A percentile compares a stretch with the other conserved stretches of the same genome.
phyloP scores from a whole-genome alignment of 2,888 invertebrate species.

The Erebia palarica region DNA sequence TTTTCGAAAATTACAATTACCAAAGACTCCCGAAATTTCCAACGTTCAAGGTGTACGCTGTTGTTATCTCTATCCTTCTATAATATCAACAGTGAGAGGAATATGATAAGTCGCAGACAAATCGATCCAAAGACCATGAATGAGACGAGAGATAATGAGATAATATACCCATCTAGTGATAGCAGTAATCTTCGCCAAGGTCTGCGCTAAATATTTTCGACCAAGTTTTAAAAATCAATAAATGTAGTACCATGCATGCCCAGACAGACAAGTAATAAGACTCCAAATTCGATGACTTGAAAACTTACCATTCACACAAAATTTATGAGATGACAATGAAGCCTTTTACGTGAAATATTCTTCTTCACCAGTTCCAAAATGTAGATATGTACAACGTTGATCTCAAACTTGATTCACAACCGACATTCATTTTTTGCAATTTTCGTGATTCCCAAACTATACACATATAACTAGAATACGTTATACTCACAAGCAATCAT shows the following conservation, averaged over 20 bases:
- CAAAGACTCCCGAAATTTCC: constrained; percentile 4
- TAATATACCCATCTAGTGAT: constrained; percentile 5
- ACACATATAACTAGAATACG: constrained; percentile 15
- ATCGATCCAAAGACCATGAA: constrained; percentile 25
- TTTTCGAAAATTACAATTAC: not conserved
- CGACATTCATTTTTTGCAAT: not conserved
- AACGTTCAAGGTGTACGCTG: not conserved
- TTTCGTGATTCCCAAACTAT: constrained; percentile 9
- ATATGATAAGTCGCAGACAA: constrained; percentile 35
- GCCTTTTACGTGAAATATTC: constrained; percentile 14
- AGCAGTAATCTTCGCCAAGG: not conserved
- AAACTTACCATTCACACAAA: constrained; percentile 44
- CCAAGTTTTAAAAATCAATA: constrained; percentile 20
- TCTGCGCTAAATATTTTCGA: constrained; percentile 18
- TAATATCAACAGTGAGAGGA: constrained; percentile 24
- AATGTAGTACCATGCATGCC: constrained; percentile 42
- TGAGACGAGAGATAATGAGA: not conserved
- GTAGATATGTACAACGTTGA: constrained; percentile 10
- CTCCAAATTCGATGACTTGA: constrained; percentile 41
- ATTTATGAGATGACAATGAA: constrained; percentile 32
- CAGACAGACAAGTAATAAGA: constrained; percentile 38
- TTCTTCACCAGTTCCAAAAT: constrained; percentile 19
- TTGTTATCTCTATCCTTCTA: not conserved
- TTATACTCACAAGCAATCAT: constrained; percentile 3
- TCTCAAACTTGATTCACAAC: constrained; percentile 19